These are phyloP conservation scores for Blastobasis lacticolella DNA, from an alignment of 2,888 invertebrate species.

Conservation along the genomic window DNA sequence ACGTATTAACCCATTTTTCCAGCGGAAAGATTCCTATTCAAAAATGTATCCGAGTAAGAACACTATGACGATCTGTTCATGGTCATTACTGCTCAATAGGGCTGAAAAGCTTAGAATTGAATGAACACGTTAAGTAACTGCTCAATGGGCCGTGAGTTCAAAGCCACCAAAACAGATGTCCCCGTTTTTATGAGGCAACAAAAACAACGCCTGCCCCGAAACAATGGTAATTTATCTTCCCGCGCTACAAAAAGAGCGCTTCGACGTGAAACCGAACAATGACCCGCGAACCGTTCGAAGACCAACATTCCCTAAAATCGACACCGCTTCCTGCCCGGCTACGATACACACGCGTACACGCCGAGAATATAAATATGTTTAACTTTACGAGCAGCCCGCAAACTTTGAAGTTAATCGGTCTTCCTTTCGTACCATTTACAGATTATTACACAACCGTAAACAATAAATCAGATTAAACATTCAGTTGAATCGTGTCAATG, in stretches of 20 bases:
- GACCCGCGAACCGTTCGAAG: slow-evolving; percentile 61
- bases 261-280: slow-evolving; percentile 61
- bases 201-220: slow-evolving; percentile 35
- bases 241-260: slow-evolving; percentile 43
- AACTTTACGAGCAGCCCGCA: too few relatives aligned
- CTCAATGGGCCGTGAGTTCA: slow-evolving; percentile 13
- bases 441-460: too few relatives aligned
- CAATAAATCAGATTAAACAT: too few relatives aligned
- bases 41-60: too few relatives aligned
- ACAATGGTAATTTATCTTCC: slow-evolving; percentile 56
- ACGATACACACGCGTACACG: slow-evolving; percentile 43
- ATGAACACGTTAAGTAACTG: slow-evolving; percentile 3
- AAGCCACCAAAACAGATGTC: slow-evolving; percentile 21
- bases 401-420: too few relatives aligned
- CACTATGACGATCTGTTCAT: slow-evolving; percentile 1
- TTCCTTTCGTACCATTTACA: too few relatives aligned
- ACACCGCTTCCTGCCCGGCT: slow-evolving; percentile 63
- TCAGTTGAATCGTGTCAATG: too few relatives aligned
- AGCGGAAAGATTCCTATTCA: too few relatives aligned
- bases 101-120: slow-evolving; percentile 3
- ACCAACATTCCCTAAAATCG: slow-evolving; percentile 67
- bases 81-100: slow-evolving; percentile 15
- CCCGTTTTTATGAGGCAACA: slow-evolving; percentile 24
- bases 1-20: slow-evolving; percentile 21
- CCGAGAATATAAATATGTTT: slow-evolving; percentile 1